These are phyloP conservation scores for Mastacembelus armatus DNA, from an alignment of 2,797 vertebrate genomes.

Conservation along the genomic window DNA sequence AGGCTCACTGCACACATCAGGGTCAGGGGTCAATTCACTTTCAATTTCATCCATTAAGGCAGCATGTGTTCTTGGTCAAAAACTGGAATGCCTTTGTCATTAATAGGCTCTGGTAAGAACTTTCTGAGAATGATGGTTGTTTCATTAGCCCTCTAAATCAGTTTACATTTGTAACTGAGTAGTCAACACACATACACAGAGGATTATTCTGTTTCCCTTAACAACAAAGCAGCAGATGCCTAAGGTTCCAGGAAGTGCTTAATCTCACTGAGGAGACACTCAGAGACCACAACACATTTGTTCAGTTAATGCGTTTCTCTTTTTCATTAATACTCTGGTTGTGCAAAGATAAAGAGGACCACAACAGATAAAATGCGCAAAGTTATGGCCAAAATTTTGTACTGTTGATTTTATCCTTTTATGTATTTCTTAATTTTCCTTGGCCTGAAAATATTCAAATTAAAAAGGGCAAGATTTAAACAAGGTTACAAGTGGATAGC, in stretches of 20 bases:
- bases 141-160: constrained; percentile 26
- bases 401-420: not conserved
- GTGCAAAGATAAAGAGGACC: not conserved
- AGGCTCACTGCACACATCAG: constrained; percentile 65
- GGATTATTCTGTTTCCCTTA: constrained; percentile 53
- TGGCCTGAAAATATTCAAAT: not conserved
- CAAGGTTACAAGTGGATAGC: not conserved
- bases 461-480: not conserved
- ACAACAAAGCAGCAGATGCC: constrained; percentile 53
- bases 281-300: not conserved
- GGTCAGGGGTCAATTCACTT: constrained; percentile 69
- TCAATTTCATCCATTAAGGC: constrained; percentile 63
- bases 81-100: constrained; percentile 23
- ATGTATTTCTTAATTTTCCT: not conserved
- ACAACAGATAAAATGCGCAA: not conserved
- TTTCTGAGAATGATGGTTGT: constrained; percentile 23
- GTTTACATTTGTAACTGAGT: constrained; percentile 22
- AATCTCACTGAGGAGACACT: constrained; percentile 25
- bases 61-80: constrained; percentile 29
- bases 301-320: constrained; percentile 12
- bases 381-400: not conserved
- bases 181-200: constrained; percentile 3
- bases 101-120: not conserved
- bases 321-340: constrained; percentile 1
- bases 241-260: constrained; percentile 51